These are phyloP conservation scores for Pygathrix nemaeus DNA, from an alignment of 2,113 vertebrate genomes.

Conservation along the genomic window DNA sequence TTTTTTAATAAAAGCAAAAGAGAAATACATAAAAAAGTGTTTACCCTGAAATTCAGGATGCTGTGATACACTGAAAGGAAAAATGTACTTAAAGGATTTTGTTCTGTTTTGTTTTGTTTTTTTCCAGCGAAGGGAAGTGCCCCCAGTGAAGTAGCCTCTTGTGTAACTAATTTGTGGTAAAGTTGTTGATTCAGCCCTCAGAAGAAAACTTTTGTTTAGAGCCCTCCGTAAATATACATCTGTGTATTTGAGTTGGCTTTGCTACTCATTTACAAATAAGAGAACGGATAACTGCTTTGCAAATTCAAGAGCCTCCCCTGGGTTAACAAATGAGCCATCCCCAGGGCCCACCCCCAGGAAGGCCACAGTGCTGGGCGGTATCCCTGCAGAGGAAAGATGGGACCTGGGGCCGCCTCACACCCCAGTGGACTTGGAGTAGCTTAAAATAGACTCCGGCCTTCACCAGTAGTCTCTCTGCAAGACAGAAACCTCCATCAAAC, in stretches of 20 bases:
- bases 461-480: constrained; percentile 63
- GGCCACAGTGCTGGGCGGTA: background rate
- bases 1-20: constrained; percentile 49
- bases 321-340: background rate
- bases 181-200: background rate
- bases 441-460: constrained; percentile 56
- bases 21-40: constrained; percentile 32
- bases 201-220: constrained; percentile 40
- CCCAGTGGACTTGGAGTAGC: constrained; percentile 17
- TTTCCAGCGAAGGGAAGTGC: constrained; percentile 40
- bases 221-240: background rate
- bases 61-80: constrained; percentile 67
- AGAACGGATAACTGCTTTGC: constrained; percentile 30
- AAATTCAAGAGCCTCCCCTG: background rate
- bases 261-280: constrained; percentile 53
- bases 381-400: background rate
- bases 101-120: background rate
- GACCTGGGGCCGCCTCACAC: background rate
- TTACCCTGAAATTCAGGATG: constrained; percentile 67
- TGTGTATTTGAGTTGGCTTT: constrained; percentile 62
- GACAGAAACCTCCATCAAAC: constrained; percentile 71
- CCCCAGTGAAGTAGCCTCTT: constrained; percentile 22
- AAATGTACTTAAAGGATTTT: constrained; percentile 49
- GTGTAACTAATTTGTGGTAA: constrained; percentile 70
- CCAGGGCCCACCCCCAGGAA: background rate